These are phyloP conservation scores for Caenorhabditis briggsae DNA, from an alignment of 1,140 invertebrate species.

Conservation along the genomic window DNA sequence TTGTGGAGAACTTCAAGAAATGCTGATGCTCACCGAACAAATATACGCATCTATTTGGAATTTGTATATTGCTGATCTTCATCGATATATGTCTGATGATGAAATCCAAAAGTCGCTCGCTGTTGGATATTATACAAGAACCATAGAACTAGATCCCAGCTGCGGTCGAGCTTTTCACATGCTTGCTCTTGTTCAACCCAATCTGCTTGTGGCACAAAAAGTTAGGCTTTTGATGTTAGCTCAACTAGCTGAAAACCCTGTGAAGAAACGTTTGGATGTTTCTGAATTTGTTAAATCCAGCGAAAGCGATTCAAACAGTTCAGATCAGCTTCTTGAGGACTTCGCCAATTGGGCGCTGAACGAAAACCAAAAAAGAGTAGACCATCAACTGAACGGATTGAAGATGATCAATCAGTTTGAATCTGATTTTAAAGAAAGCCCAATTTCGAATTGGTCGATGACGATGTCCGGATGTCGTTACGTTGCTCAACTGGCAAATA, in stretches of 20 bases:
- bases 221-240: neutral
- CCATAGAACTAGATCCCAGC: neutral
- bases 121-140: slow-evolving; percentile 16
- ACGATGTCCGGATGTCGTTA: neutral
- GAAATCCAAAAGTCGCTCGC: neutral
- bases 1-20: slow-evolving; percentile 43
- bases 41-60: neutral
- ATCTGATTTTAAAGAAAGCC: neutral
- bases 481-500: neutral
- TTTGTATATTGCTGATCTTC: slow-evolving; percentile 21
- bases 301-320: neutral
- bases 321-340: neutral
- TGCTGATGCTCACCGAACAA: neutral
- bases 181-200: neutral
- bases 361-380: neutral
- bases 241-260: neutral
- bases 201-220: neutral
- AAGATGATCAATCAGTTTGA: neutral
- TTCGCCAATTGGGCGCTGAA: neutral
- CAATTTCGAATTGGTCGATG: neutral
- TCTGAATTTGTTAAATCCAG: neutral
- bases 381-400: neutral
- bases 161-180: slow-evolving; percentile 25
- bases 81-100: slow-evolving; percentile 22
- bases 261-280: neutral